Base-by-base conservation (phyloP, 1,140 invertebrate genomes). In the Brachionus calyciflorus region DNA sequence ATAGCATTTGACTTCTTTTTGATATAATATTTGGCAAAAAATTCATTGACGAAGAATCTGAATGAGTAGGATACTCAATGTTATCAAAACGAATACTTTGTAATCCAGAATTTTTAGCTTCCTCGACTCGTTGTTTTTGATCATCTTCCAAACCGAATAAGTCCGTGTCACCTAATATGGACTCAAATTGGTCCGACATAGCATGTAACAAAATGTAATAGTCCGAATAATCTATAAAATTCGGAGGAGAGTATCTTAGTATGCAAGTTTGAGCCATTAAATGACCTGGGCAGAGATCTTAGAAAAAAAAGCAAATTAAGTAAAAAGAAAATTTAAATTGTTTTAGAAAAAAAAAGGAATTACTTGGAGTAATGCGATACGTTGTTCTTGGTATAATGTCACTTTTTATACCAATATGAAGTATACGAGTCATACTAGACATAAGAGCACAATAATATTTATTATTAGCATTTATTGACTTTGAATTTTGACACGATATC, bases 21-120 rank as follows among this genome's bases (percentile, higher is more conserved):
- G 60, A 44, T 7, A 65, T 37, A 17, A 60, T 30, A 65, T 65
- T 65, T n/a, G 37, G 60, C 9, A 33, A 26, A 33, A 60, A 60
- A n/a, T 60, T 19, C 7, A 60, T 10, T 17, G 14, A 37, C 6
- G 33, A 9, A 17, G 14, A 6, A n/a, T 37, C 55, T 28, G 33
- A 28, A 55, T 55, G 5, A 30, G 53, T 55, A n/a, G 4, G n/a
- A 28, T 55, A 55, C 33, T 55, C 53, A 28, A 55, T 1, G 33
- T 33, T 55, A 28, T 55, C 53, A 26, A 55, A 55, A 21, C 17
- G 21, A 33, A 33, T 60, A 33, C 12, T 60, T 19, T 60, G 30
- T 37, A 33, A 19, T 5, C 55, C 30, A 28, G 2, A 60, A 37
- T 37, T 41, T 17, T 33, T 28, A n/a, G 55, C 55, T 21, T 60